A percentile compares a stretch with the other conserved stretches of the same genome.
Conservation (phyloP, 2,797 vertebrate species). For the Gila robusta region DNA sequence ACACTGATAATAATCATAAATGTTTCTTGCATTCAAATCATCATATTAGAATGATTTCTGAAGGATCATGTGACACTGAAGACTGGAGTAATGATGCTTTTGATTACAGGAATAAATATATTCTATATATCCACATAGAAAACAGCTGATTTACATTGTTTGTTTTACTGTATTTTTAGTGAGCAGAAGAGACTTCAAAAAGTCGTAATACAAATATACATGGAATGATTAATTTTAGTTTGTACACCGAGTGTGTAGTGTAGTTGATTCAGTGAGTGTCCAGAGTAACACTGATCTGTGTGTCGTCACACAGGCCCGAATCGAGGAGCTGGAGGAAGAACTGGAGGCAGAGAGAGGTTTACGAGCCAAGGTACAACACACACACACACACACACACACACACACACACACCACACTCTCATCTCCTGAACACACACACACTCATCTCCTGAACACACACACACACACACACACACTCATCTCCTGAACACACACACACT, state of each 20-base stretch:
- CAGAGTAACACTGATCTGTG: not conserved
- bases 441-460: too few species aligned
- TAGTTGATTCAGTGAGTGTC: not conserved
- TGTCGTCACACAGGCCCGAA: conserved; percentile 73
- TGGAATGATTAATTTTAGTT: too few species aligned
- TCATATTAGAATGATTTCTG: not conserved
- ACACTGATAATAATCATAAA: not conserved
- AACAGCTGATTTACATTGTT: too few species aligned
- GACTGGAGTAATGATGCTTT: not conserved
- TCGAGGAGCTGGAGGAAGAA: conserved; percentile 87
- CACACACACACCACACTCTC: too few species aligned
- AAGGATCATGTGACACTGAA: not conserved
- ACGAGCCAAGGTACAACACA: conserved; percentile 78
- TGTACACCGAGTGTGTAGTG: not conserved
- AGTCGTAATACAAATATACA: too few species aligned
- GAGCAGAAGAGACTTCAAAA: too few species aligned
- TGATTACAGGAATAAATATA: not conserved
- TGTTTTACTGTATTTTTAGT: not conserved
- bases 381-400: too few species aligned
- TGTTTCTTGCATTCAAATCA: not conserved
- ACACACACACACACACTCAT: too few species aligned
- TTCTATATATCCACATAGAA: not conserved
- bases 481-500: too few species aligned
- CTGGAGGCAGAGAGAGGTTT: conserved; percentile 82
- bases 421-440: too few species aligned